A percentile compares a stretch with the other conserved stretches of the same genome.
Evolutionary conservation across 2,797 vertebrate species (phyloP).

Genomic region (Gallinago solitaria): DNA sequence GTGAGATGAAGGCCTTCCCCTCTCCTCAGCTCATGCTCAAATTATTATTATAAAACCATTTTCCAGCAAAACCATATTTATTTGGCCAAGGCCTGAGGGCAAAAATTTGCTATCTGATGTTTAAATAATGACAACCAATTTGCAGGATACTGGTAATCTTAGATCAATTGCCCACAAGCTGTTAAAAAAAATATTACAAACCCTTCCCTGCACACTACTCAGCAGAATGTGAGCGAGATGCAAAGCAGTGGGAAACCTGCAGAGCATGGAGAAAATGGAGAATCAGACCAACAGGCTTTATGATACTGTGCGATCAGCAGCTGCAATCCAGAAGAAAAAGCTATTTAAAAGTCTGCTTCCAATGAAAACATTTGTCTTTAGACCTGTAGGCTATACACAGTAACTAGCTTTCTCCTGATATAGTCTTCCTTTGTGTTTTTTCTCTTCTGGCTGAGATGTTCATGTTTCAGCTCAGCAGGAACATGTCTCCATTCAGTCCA

Average conservation of each 20-base stretch:
- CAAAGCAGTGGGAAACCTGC: neutral
- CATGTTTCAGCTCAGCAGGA: neutral
- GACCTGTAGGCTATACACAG: neutral
- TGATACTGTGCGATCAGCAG: neutral
- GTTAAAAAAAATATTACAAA: neutral
- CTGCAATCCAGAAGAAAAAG: neutral
- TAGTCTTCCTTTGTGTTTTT: neutral
- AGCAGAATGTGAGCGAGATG: neutral
- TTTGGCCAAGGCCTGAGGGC: conserved; percentile 28
- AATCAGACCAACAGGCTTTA: neutral
- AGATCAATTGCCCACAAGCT: conserved; percentile 13
- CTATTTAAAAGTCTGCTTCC: neutral
- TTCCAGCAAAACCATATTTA: conserved; percentile 36
- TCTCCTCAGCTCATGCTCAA: neutral
- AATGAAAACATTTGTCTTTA: neutral
- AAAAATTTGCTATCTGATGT: conserved; percentile 42
- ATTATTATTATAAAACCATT: conserved; percentile 28
- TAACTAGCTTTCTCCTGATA: neutral
- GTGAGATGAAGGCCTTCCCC: neutral
- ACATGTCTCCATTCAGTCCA: no score
- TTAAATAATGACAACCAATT: conserved; percentile 66
- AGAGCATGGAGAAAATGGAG: neutral
- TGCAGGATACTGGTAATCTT: conserved; percentile 40
- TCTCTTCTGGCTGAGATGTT: neutral
- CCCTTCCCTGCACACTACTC: neutral